Evolutionary conservation across 2,888 invertebrate species (phyloP).

Genomic region (Agrochola lota): DNA sequence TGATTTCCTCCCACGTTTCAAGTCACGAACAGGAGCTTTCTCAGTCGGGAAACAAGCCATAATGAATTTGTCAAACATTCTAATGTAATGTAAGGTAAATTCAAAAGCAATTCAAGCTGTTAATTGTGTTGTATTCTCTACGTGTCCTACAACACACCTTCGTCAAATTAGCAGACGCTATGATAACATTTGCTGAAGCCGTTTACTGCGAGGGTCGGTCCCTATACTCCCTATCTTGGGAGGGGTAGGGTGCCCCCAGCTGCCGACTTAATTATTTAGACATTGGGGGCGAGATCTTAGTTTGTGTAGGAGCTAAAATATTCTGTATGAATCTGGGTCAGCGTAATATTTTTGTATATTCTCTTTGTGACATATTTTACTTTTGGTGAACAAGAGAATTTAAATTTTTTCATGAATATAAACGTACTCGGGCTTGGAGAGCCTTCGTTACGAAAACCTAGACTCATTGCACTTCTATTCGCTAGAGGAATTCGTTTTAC

Average conservation of each 20-base stretch:
- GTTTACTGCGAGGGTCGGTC: constrained; percentile 75
- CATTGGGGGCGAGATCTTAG: constrained; percentile 47
- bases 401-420: background rate
- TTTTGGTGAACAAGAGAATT: constrained; percentile 12
- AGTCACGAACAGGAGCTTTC: background rate
- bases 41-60: constrained; percentile 8
- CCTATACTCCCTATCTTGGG: constrained; percentile 21
- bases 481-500: background rate
- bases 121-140: constrained; percentile 42
- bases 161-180: constrained; percentile 76
- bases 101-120: constrained; percentile 39
- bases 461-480: background rate
- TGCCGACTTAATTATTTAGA: constrained; percentile 60
- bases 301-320: constrained; percentile 42
- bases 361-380: constrained; percentile 10
- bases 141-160: constrained; percentile 54
- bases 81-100: constrained; percentile 6
- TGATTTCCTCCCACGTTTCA: background rate
- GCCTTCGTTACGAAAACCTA: background rate
- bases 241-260: constrained; percentile 26
- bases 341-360: constrained; percentile 22
- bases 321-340: constrained; percentile 53
- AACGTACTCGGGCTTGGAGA: background rate
- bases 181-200: constrained; percentile 77
- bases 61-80: constrained; percentile 48